A percentile compares a stretch with the other conserved stretches of the same genome.
phyloP scores from a whole-genome alignment of 2,888 invertebrate genomes.

The Helleia helle region DNA sequence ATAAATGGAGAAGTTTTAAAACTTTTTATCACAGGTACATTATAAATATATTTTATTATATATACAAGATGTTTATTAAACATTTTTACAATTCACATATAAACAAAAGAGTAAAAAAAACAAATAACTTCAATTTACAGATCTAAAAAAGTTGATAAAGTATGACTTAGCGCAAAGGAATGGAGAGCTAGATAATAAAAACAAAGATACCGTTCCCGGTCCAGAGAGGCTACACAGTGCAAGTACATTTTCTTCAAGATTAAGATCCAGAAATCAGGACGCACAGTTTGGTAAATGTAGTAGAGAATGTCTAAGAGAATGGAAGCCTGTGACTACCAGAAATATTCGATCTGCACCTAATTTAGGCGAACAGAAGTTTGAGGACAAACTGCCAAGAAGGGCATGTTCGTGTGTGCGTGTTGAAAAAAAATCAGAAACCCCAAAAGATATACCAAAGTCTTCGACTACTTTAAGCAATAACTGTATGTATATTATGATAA shows the following conservation, averaged over 20 bases:
- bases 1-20: slow-evolving; percentile 83
- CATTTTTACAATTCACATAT: no score
- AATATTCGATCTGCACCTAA: slow-evolving; percentile 49
- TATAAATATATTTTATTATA: no score
- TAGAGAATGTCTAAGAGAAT: slow-evolving; percentile 35
- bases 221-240: slow-evolving; percentile 61
- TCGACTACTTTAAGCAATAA: slow-evolving; percentile 35
- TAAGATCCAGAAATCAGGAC: slow-evolving; percentile 39
- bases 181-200: slow-evolving; percentile 20
- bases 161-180: slow-evolving; percentile 67
- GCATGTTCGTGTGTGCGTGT: slow-evolving; percentile 52
- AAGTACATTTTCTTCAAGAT: slow-evolving; percentile 60
- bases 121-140: slow-evolving; percentile 53
- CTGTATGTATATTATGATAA: slow-evolving; percentile 45
- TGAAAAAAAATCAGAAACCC: slow-evolving; percentile 37
- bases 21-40: slow-evolving; percentile 84
- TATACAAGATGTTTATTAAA: no score
- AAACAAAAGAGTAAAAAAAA: no score
- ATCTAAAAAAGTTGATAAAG: slow-evolving; percentile 79
- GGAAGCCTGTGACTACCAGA: slow-evolving; percentile 25
- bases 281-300: slow-evolving; percentile 31
- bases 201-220: slow-evolving; percentile 25
- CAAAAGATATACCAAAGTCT: slow-evolving; percentile 32
- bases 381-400: slow-evolving; percentile 36
- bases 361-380: slow-evolving; percentile 29